Base-by-base conservation (phyloP, 2,888 invertebrate species). In the Plebejus anna region DNA sequence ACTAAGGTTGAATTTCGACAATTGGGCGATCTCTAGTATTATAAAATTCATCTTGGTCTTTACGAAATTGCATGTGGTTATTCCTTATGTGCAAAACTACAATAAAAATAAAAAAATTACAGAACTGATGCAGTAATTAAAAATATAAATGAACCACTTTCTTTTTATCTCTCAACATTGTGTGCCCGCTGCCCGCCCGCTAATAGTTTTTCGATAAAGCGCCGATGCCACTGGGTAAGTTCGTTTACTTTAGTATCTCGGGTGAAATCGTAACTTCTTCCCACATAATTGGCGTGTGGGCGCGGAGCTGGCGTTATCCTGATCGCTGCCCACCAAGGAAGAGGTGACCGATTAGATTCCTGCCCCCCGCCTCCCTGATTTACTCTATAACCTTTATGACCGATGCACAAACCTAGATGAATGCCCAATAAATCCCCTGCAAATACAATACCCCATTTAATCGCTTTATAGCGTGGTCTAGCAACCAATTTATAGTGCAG, bases 201-300 rank as follows among this genome's bases (percentile, higher is more conserved):
- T 87, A 89, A 89, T 89, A 88, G 88, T 87, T 87, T 84, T 84
- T 85, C 88, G 89, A 91, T 92, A 87, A 90, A 88, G 87, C 87
- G 84, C 83, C 84, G 87, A 79, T 79, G 55, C 55, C 71, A 75
- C 75, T 76, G 77, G 77, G 78, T 80, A 78, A 76, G 78, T 79
- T 77, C 84, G 89, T 89, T 90, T 89, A 88, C 86, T 85, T 89
- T 89, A 87, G 83, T 92, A 91, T 92, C 92, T 85, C 82, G 84
- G 85, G 84, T 81, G 85, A 88, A 86, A 93, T 92, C 92, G 90
- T 89, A 89, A 91, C 90, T 89, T 92, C 93, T 92, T 91, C 92
- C 91, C 90, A 92, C 92, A 91, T 93, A 93, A 94, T 93, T 92
- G 92, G 92, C 90, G 89, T 89, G 92, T 92, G 91, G 93, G 93